phyloP scores from a whole-genome alignment of 2,797 vertebrate genomes.

The Loris lydekkerianus region DNA sequence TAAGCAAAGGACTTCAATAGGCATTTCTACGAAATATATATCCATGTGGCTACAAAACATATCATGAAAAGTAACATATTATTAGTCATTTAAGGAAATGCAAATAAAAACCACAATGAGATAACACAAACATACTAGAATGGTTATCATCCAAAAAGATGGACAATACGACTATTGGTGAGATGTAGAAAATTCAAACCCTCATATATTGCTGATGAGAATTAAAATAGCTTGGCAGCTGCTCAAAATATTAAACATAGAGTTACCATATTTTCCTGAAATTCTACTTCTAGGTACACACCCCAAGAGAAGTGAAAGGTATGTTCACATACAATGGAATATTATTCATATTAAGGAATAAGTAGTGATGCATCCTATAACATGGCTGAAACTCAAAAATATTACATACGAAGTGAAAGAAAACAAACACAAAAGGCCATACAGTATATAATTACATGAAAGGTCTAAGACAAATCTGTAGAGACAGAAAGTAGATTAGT shows the following conservation, averaged over 20 bases:
- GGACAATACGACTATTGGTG: neutral
- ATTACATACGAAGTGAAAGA: neutral
- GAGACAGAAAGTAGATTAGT: neutral
- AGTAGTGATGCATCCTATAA: neutral
- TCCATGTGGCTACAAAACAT: neutral
- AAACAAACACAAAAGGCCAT: neutral
- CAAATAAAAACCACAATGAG: neutral
- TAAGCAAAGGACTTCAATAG: neutral
- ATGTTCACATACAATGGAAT: neutral
- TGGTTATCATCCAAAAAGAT: neutral
- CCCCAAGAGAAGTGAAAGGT: neutral
- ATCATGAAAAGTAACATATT: neutral
- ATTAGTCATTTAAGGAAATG: neutral
- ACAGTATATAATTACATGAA: neutral
- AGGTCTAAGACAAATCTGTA: neutral
- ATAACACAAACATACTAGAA: neutral
- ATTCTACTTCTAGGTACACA: neutral
- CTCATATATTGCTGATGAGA: neutral
- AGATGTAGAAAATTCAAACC: neutral
- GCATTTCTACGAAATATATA: neutral
- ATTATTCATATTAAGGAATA: neutral
- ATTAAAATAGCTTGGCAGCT: neutral
- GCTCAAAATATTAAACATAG: neutral
- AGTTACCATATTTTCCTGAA: neutral
- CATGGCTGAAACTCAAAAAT: neutral